Evolutionary conservation across 2,113 vertebrate genomes (phyloP), one percentile per base, ranked within the genome.

Genomic region (Clarias macrocephalus): DNA sequence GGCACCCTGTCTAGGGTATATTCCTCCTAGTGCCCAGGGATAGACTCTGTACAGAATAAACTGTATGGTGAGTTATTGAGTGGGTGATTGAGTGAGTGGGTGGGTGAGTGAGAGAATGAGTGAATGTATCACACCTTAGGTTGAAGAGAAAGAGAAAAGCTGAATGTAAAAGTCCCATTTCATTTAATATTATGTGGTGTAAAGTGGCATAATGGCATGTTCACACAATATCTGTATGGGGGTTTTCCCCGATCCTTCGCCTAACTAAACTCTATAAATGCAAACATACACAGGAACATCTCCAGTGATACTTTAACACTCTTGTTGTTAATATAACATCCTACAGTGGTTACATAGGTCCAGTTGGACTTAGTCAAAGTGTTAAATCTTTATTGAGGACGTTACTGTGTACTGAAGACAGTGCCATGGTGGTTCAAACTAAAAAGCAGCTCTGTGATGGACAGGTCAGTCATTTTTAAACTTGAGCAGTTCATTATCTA

Each of bases 401-500:
- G 18, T 12, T 62, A 21, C 11, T 25, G 12, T 81, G 77, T 33
- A 48, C 70, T 19, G 21, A 5, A n/a, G 70, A 56, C 21, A 56
- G 48, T 66, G n/a, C 15, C 13, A 77, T 77, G 30, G 42, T 60
- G 6, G 23, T 65, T 82, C 33, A 54, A 68, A 37, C 48, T 63
- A 60, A 66, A 54, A 54, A 37, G 0, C 10, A 60, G 48, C 19
- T 33, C 21, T 83, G 23, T 88, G 80, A 86, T 82, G 63, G 84
- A 77, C 73, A 90, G 81, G 52, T 52, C 65, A 86, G 18, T 86
- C 82, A 86, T 86, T 63, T 86, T 80, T 77, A 79, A 88, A 80
- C 56, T 59, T 80, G 52, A 86, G 66, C 48, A 42, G 80, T 68
- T 86, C 84, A 90, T 90, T 86, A 90, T 76, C 59, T 68, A 52